Conservation (phyloP, 2,113 vertebrate species). For the Nansenia antarctica region DNA sequence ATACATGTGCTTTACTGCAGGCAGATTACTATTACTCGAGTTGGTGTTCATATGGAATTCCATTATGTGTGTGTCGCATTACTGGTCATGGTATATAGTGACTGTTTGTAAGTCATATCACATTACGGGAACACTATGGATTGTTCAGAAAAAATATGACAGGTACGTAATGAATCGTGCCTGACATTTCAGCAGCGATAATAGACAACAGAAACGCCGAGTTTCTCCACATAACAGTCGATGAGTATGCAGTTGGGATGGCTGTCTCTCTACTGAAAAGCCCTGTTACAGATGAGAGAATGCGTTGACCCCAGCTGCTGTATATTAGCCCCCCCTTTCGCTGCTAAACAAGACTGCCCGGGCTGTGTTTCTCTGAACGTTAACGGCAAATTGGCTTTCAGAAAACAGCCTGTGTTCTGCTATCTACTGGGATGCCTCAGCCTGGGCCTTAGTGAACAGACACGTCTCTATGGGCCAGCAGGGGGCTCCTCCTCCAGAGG, state of each 20-base stretch:
- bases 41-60: not conserved
- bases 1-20: no score
- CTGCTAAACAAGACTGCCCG: not conserved
- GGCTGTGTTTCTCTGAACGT: not conserved
- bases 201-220: not conserved
- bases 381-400: not conserved
- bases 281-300: not conserved
- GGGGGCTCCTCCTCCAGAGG: not conserved
- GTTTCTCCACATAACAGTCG: not conserved
- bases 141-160: not conserved
- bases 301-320: slow-evolving; percentile 1
- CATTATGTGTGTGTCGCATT: not conserved
- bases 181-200: not conserved
- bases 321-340: not conserved
- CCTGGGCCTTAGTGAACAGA: not conserved
- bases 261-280: not conserved
- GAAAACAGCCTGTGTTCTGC: not conserved
- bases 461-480: not conserved
- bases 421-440: not conserved
- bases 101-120: not conserved
- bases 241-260: not conserved
- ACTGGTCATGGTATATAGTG: not conserved
- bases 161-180: not conserved
- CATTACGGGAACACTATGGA: not conserved
- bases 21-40: not conserved